Conservation (phyloP, 2,113 vertebrate genomes). For the Ammospiza nelsoni region DNA sequence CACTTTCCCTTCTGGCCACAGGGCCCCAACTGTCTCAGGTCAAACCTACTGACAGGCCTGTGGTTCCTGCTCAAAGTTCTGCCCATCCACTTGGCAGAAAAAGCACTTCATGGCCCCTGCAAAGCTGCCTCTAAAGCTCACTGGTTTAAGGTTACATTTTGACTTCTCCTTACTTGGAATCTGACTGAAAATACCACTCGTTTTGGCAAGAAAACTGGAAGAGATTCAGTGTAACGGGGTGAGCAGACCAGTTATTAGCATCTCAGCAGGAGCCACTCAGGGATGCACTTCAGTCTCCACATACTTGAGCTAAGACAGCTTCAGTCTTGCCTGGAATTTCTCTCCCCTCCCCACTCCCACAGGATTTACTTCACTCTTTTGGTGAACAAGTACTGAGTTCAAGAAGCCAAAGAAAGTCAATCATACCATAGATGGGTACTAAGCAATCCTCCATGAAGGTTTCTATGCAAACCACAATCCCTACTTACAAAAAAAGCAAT, state of each 20-base stretch:
- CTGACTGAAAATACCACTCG: not conserved
- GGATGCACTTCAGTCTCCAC: not conserved
- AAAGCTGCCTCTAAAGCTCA: not conserved
- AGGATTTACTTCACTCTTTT: not conserved
- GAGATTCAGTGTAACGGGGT: not conserved
- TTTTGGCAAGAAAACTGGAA: conserved; percentile 22
- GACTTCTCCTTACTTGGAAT: not conserved
- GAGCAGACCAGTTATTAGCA: not conserved
- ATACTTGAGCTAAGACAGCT: not conserved
- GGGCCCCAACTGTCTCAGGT: not conserved
- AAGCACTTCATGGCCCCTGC: not conserved
- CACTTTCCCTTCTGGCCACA: not conserved
- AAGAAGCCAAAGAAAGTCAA: not conserved
- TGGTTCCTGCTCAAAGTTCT: not conserved
- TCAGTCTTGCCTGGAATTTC: not conserved
- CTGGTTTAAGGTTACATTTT: conserved; percentile 34
- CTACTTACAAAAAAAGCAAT: not conserved
- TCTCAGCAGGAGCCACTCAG: not conserved
- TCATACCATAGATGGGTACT: not conserved
- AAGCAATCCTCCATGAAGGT: not conserved
- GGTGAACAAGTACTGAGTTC: not conserved
- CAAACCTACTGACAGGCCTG: not conserved
- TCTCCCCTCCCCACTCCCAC: not conserved
- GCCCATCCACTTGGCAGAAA: not conserved
- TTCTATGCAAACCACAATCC: not conserved